Percentiles rank a stretch among this genome's conserved stretches.
Conservation (phyloP, 2,113 vertebrate genomes). For the Cavia aperea region DNA sequence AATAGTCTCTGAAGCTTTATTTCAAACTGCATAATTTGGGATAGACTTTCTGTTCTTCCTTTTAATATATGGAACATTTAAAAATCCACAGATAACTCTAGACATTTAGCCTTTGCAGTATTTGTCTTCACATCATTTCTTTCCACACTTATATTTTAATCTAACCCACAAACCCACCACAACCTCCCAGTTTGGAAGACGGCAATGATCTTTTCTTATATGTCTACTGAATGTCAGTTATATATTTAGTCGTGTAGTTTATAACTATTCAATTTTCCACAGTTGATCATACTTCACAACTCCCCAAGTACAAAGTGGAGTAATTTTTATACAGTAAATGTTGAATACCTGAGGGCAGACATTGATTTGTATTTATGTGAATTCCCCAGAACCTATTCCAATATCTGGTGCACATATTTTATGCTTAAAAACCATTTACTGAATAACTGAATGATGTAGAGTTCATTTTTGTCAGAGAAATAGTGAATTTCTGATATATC, state of each 20-base stretch:
- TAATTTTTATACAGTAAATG: background rate
- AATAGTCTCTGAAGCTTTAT: background rate
- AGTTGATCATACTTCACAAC: background rate
- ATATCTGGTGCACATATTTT: background rate
- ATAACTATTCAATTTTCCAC: background rate
- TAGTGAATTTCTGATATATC: background rate
- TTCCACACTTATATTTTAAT: background rate
- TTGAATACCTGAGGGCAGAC: background rate
- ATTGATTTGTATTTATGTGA: background rate
- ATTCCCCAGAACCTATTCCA: background rate
- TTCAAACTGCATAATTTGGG: background rate
- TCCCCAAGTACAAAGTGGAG: background rate
- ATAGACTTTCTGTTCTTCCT: background rate
- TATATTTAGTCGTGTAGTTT: background rate
- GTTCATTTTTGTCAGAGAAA: background rate
- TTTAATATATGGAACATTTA: background rate
- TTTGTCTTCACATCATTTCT: background rate
- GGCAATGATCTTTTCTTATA: background rate
- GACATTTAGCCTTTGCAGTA: background rate
- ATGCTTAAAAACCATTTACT: background rate
- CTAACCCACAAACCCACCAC: background rate
- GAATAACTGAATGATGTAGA: background rate
- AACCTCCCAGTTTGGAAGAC: background rate
- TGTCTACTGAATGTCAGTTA: background rate
- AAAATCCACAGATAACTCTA: background rate